A percentile compares a stretch with the other conserved stretches of the same genome.
Conservation (phyloP, 2,797 vertebrate species). For the Lepus townsendii region DNA sequence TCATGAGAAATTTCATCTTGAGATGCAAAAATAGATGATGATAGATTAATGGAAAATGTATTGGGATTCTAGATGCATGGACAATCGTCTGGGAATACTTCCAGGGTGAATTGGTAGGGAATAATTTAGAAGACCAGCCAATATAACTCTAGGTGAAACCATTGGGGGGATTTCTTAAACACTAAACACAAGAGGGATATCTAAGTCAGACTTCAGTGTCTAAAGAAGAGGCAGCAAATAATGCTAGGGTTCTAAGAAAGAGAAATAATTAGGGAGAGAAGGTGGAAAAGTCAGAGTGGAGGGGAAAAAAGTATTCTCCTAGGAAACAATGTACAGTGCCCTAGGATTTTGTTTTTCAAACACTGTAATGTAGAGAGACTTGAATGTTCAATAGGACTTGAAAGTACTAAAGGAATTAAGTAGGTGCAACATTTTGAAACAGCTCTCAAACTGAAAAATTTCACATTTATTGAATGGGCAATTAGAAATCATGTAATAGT, state of each 20-base stretch:
- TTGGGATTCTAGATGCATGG: constrained; percentile 47
- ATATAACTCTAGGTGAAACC: constrained; percentile 25
- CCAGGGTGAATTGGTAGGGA: background rate
- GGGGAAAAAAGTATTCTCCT: background rate
- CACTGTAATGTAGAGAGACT: background rate
- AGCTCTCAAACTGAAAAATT: background rate
- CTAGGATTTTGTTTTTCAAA: background rate
- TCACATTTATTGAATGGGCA: background rate
- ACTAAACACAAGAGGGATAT: background rate
- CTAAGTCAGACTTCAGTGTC: constrained; percentile 15
- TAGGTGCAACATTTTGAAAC: background rate
- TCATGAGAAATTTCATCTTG: constrained; percentile 66
- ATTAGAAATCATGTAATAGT: background rate
- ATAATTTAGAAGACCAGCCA: constrained; percentile 47
- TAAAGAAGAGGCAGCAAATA: constrained; percentile 12
- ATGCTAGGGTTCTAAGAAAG: background rate
- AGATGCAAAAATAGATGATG: constrained; percentile 62
- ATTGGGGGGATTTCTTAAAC: background rate
- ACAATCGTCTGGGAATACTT: background rate
- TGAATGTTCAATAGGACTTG: background rate
- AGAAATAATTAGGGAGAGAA: constrained; percentile 32
- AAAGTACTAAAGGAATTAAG: background rate
- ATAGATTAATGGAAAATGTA: constrained; percentile 59
- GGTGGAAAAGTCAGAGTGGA: background rate
- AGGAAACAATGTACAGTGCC: background rate